Conservation (phyloP, 92 coral and sea anemone genomes). For the Epizoanthus fatuus region DNA sequence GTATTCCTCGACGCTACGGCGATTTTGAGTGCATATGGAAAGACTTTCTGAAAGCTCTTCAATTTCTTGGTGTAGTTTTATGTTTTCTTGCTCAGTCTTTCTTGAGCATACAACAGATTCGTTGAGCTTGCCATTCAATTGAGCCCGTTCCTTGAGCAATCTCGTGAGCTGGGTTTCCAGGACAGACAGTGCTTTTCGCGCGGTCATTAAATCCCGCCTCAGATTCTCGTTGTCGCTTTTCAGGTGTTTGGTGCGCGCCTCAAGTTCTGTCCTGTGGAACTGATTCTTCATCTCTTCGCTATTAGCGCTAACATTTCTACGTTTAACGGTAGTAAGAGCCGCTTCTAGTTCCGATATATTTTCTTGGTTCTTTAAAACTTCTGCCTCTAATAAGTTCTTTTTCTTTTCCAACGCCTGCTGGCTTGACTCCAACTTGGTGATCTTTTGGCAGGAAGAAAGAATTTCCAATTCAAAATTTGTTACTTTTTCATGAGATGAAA, state of each 20-base stretch:
- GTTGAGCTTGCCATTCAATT: conserved; percentile 26
- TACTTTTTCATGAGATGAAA: conserved; percentile 52
- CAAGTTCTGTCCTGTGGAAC: conserved; percentile 32
- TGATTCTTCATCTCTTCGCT: conserved; percentile 37
- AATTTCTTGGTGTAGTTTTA: conserved; percentile 7
- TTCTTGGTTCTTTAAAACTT: conserved; percentile 54
- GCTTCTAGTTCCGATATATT: conserved; percentile 62
- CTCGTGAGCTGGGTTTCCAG: conserved; percentile 47
- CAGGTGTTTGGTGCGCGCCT: conserved; percentile 32
- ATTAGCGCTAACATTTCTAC: conserved; percentile 19
- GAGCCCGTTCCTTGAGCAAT: conserved; percentile 32
- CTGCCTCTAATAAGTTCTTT: conserved; percentile 55
- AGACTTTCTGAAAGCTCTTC: conserved; percentile 32
- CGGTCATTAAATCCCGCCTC: conserved; percentile 36
- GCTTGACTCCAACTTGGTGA: conserved; percentile 58
- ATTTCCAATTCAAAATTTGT: conserved; percentile 56
- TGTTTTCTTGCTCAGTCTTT: conserved; percentile 8
- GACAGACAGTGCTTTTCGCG: not conserved
- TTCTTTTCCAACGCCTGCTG: conserved; percentile 57
- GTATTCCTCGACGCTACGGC: not conserved
- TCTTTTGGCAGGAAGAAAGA: conserved; percentile 53
- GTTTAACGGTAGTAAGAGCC: conserved; percentile 46
- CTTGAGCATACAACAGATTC: conserved; percentile 16
- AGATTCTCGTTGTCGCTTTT: conserved; percentile 50
- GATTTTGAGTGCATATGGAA: not conserved